phyloP scores from a whole-genome alignment of 92 coral and sea anemone genomes.

The Porites lobata region DNA sequence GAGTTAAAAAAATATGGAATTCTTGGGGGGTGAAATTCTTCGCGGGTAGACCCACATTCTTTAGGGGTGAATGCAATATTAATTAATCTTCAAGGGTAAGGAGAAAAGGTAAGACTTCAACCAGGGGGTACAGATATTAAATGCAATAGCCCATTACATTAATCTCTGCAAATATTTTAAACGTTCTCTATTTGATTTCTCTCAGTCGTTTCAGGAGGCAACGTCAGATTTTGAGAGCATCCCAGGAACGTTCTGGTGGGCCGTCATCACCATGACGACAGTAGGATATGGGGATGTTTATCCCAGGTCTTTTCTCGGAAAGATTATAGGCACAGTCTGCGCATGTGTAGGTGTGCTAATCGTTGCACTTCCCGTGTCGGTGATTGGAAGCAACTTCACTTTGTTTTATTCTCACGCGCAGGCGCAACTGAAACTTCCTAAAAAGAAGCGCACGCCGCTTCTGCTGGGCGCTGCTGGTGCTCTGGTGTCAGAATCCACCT shows the following conservation, averaged over 20 bases:
- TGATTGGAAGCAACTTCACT: slow-evolving; percentile 98
- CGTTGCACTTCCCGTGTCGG: slow-evolving; percentile 99
- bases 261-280: slow-evolving; percentile 99
- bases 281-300: slow-evolving; percentile 99
- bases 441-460: slow-evolving; percentile 91
- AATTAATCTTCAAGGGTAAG: too few relatives aligned
- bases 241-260: slow-evolving; percentile 99
- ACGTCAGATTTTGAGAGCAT: slow-evolving; percentile 75
- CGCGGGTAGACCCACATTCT: too few relatives aligned
- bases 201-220: neutral
- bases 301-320: slow-evolving; percentile 86
- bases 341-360: slow-evolving; percentile 98
- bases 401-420: slow-evolving; percentile 99
- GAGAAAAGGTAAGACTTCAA: too few relatives aligned
- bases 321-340: slow-evolving; percentile 92
- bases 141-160: too few relatives aligned
- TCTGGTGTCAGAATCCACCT: slow-evolving; percentile 88
- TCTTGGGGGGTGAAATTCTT: too few relatives aligned
- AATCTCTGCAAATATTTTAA: neutral
- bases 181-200: neutral
- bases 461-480: slow-evolving; percentile 98
- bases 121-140: too few relatives aligned
- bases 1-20: too few relatives aligned
- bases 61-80: too few relatives aligned
- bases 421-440: slow-evolving; percentile 96